These are phyloP conservation scores for Gerris buenoi DNA, from an alignment of 1,140 invertebrate species.

Conservation along the genomic window DNA sequence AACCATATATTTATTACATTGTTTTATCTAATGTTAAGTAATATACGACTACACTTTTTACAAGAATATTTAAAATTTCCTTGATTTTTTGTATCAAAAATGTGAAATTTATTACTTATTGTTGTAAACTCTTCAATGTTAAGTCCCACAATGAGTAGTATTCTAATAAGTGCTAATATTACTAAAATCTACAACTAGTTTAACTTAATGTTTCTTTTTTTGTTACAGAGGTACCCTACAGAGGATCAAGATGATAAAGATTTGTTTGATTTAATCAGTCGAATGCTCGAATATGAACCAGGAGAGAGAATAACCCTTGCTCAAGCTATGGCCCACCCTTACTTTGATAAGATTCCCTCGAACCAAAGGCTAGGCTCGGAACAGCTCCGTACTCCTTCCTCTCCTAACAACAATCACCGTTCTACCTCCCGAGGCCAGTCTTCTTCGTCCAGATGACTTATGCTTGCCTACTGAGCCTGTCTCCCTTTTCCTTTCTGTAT, in stretches of 20 bases:
- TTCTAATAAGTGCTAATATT: too few relatives aligned
- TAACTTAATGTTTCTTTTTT: too few relatives aligned
- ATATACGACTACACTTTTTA: too few relatives aligned
- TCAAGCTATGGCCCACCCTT: constrained; percentile 81
- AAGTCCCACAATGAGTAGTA: too few relatives aligned
- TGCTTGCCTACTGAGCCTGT: neutral
- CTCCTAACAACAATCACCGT: constrained; percentile 12
- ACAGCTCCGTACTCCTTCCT: constrained; percentile 17
- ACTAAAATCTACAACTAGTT: too few relatives aligned
- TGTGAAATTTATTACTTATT: too few relatives aligned
- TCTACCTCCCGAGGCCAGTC: neutral
- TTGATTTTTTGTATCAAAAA: too few relatives aligned
- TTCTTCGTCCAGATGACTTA: neutral
- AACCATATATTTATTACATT: too few relatives aligned
- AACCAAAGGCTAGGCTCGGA: constrained; percentile 43
- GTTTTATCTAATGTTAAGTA: too few relatives aligned
- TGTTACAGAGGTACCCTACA: constrained; percentile 73
- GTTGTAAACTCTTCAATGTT: too few relatives aligned
- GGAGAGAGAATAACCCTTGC: constrained; percentile 70
- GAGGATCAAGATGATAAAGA: constrained; percentile 82
- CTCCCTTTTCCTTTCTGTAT: too few relatives aligned
- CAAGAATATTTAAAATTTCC: too few relatives aligned
- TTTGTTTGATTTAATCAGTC: constrained; percentile 83
- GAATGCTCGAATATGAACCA: constrained; percentile 96
- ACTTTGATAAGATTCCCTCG: constrained; percentile 71